These are phyloP conservation scores for Atta cephalotes DNA, from an alignment of 1,140 invertebrate species.

Conservation along the genomic window DNA sequence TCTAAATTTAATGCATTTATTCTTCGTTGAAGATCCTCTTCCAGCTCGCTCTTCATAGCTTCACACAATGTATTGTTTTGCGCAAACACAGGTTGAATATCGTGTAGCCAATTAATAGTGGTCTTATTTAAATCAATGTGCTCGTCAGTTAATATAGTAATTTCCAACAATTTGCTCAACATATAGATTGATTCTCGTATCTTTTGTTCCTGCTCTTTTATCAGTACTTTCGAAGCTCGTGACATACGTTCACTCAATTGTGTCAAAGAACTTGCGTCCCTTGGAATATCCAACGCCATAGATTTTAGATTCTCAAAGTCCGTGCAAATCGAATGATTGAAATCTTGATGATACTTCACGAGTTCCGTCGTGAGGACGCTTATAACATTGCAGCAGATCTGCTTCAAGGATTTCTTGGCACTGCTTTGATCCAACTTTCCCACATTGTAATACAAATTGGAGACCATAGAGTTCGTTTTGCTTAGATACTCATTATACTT, in stretches of 20 bases:
- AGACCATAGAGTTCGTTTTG: conserved; percentile 76
- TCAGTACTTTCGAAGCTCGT: conserved; percentile 81
- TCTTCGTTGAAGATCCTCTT: conserved; percentile 87
- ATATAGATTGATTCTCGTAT: conserved; percentile 81
- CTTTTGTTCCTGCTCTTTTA: conserved; percentile 81
- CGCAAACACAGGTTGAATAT: conserved; percentile 85
- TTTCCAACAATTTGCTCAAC: conserved; percentile 82
- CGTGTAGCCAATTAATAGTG: conserved; percentile 85
- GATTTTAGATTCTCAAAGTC: conserved; percentile 80
- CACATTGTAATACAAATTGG: conserved; percentile 77
- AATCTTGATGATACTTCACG: conserved; percentile 76
- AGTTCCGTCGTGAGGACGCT: conserved; percentile 76
- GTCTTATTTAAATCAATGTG: conserved; percentile 84
- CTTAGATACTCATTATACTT: conserved; percentile 77
- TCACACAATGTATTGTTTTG: conserved; percentile 87
- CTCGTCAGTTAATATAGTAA: conserved; percentile 82
- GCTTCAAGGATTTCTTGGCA: conserved; percentile 78
- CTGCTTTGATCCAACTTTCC: conserved; percentile 78
- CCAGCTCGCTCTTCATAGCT: conserved; percentile 88
- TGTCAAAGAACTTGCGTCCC: conserved; percentile 85
- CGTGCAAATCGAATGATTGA: conserved; percentile 78
- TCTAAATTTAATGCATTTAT: conserved; percentile 87
- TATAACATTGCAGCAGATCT: conserved; percentile 71
- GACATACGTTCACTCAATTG: conserved; percentile 85
- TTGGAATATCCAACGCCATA: conserved; percentile 82